These are phyloP conservation scores for Lerista edwardsae DNA, from an alignment of 2,797 vertebrate genomes.

Conservation along the genomic window DNA sequence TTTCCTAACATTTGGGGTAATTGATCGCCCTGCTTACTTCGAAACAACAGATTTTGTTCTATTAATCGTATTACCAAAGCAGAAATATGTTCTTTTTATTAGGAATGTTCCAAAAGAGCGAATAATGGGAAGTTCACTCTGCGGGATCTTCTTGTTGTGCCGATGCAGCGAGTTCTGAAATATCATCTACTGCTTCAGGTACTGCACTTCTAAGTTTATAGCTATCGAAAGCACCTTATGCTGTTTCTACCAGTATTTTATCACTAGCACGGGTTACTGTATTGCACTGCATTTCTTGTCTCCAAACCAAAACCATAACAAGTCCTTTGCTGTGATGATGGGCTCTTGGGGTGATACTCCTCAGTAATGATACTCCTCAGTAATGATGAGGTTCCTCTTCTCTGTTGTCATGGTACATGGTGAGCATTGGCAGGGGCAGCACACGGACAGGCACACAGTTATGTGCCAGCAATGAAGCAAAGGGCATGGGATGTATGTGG, in stretches of 20 bases:
- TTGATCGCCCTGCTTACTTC: background rate
- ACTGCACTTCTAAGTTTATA: slow-evolving; percentile 35
- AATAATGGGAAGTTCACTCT: slow-evolving; percentile 97
- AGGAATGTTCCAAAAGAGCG: slow-evolving; percentile 97
- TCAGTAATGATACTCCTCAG: no score
- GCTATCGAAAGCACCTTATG: background rate
- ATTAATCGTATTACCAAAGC: background rate
- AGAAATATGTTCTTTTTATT: slow-evolving; percentile 39
- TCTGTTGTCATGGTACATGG: no score
- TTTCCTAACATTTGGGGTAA: background rate
- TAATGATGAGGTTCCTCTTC: no score
- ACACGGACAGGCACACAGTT: no score
- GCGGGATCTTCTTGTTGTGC: slow-evolving; percentile 94
- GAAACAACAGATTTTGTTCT: background rate
- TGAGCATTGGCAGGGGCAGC: no score
- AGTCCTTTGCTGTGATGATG: background rate
- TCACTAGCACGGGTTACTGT: background rate
- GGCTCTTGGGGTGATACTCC: no score
- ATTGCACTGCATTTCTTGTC: background rate
- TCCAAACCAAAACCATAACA: background rate
- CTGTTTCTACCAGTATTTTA: background rate
- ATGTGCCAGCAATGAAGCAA: no score
- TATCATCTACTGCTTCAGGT: slow-evolving; percentile 97
- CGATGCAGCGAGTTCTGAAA: slow-evolving; percentile 97
- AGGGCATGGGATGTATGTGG: no score